These are phyloP conservation scores for Melanerpes aurifrons DNA, from an alignment of 2,113 vertebrate species.

Conservation along the genomic window DNA sequence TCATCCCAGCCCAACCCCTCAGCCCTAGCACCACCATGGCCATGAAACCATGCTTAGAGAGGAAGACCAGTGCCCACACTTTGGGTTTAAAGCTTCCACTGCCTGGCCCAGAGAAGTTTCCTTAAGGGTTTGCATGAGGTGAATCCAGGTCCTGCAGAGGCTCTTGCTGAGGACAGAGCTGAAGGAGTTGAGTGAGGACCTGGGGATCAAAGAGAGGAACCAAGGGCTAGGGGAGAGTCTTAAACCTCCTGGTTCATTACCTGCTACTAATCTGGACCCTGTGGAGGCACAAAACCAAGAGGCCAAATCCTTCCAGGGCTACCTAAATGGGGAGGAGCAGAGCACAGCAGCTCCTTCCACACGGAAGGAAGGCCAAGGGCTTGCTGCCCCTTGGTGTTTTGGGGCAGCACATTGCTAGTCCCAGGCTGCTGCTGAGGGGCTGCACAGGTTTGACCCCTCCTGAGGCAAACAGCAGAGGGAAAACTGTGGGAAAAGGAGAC, in stretches of 20 bases:
- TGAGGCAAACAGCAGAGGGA: background rate
- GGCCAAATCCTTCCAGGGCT: background rate
- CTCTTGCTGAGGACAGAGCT: background rate
- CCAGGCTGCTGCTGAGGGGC: background rate
- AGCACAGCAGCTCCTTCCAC: background rate
- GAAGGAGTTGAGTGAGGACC: background rate
- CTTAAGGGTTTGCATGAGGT: background rate
- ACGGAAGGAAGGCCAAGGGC: too few relatives aligned
- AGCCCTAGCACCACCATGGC: too few relatives aligned
- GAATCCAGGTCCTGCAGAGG: fast-evolving
- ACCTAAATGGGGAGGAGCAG: background rate
- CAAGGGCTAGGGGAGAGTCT: too few relatives aligned
- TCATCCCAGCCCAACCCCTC: too few relatives aligned
- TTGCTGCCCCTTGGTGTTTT: background rate
- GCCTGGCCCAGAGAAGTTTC: background rate
- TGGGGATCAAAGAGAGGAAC: background rate
- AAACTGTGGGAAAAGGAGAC: background rate
- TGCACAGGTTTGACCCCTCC: background rate
- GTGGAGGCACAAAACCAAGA: background rate
- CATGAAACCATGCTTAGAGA: too few relatives aligned
- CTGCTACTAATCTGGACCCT: background rate
- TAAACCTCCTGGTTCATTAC: background rate
- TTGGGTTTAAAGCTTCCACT: too few relatives aligned
- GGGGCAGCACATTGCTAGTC: fast-evolving
- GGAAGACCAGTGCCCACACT: background rate